Base-by-base conservation (phyloP, 2,797 vertebrate species). In the Threskiornis aethiopicus region DNA sequence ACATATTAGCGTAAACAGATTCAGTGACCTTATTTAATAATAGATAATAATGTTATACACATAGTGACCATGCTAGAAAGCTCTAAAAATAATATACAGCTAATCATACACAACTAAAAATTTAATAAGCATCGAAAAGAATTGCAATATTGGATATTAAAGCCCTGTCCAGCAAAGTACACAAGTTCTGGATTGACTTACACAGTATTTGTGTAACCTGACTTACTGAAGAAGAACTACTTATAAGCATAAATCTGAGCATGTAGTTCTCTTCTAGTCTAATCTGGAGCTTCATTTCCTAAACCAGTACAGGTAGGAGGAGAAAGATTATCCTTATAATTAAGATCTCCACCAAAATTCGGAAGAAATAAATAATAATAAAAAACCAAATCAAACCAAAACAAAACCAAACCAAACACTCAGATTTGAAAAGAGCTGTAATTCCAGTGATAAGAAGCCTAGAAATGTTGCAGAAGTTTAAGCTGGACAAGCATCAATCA, bases 11-110 rank as follows among this genome's bases (percentile, higher is more conserved):
- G 47, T 47, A 81, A 89, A 84, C 51, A 87, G 42, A 91, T 71
- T 72, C 61, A 46, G 29, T 93, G 78, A 92, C 76, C 84, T 93
- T 86, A 86, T 81, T 93, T 65, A 92, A 58, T 81, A 91, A 87
- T 10, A 90, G 39, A 77, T 83, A 90, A 90, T 78, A 90, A 91
- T 37, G 31, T 85, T 89, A 65, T 33, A 73, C 54, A 71, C n/a
- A 54, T 29, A 89, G 39, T 39, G 31, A 51, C 44, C 67, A 83
- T 2, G 4, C 6, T 54, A 94, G 65, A 75, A 85, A 89, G 9
- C 22, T 89, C 78, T 77, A 54, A 83, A 93, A 89, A 81, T 64
- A 89, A 84, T 21, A 78, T 4, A 69, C 8, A 86, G 47, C 22
- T 87, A 94, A 77, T 80, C 31, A 81, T 15, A 72, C 6, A 58